Base-by-base conservation (phyloP, 1,140 invertebrate genomes). In the Drosophila lowei region DNA sequence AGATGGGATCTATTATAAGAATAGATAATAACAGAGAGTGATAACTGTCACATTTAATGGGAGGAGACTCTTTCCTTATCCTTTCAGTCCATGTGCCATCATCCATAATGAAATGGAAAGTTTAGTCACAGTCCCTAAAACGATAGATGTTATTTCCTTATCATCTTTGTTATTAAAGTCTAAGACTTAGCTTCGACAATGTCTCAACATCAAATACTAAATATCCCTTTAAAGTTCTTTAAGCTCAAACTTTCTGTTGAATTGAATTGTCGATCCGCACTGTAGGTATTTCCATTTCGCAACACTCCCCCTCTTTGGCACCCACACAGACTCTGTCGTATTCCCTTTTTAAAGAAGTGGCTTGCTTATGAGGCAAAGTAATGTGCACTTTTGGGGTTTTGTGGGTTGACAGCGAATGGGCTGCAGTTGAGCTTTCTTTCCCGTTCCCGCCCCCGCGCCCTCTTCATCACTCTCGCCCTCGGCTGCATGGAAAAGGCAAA, bases 361-460 rank as follows among this genome's bases (percentile, higher is more conserved):
- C 54, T 74, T 50, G 70, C 70, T 73, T 59, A 65, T 74, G 74
- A 66, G 47, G 62, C 34, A 67, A 57, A 75, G 62, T 74, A 74
- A 65, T 57, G 61, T 52, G 71, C 53, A 67, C 63, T 61, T 70
- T 63, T 60, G 42, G 57, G 52, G 56, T 42, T 60, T 52, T 70
- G 49, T 48, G 56, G 50, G 48, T 52, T 58, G 56, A 56, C 56
- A 55, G 49, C 49, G 34, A 64, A 38, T 65, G 43, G 70, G 50
- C 23, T 52, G 50, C 68, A 56, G 65, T 61, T 55, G 48, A 57
- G 53, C 74, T 63, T 54, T 53, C 50, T 43, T 43, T 62, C 58
- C 18, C 68, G 57, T 48, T 50, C 23, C 23, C 23, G 3, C 23
- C 4, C 23, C 50, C 23, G 13, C 49, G 7, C 42, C 58, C 54